These are phyloP conservation scores for Ciconia stormi DNA, from an alignment of 2,113 vertebrate genomes.

Conservation along the genomic window DNA sequence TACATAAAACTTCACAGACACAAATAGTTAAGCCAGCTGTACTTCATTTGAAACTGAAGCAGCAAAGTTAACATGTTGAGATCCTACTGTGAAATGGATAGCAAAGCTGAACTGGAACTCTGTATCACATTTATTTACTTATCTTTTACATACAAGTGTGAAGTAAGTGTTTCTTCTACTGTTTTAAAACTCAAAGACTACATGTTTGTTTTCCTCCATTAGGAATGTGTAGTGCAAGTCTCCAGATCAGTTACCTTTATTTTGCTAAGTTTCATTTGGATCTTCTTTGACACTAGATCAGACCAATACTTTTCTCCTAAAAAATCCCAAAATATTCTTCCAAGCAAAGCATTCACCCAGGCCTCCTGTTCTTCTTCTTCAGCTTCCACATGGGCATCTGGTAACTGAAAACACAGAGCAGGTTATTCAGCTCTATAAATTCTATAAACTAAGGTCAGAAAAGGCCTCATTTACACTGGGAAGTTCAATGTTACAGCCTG, in stretches of 20 bases:
- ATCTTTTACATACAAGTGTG: not conserved
- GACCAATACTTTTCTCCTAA: constrained; percentile 97
- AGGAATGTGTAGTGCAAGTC: not conserved
- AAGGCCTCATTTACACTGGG: not conserved
- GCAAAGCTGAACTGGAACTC: not conserved
- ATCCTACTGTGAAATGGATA: not conserved
- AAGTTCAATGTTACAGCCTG: not conserved
- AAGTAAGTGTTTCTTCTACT: not conserved
- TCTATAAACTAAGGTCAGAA: not conserved
- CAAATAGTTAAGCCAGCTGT: not conserved
- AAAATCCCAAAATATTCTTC: constrained; percentile 98
- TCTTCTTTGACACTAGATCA: constrained; percentile 95
- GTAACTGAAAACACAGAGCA: constrained; percentile 75
- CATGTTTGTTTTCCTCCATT: not conserved
- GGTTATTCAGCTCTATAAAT: not conserved
- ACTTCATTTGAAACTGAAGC: not conserved
- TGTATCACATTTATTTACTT: not conserved
- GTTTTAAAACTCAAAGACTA: not conserved
- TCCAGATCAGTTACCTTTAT: constrained; percentile 83
- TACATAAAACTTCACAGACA: not conserved
- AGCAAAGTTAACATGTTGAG: not conserved
- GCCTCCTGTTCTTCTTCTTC: constrained; percentile 84
- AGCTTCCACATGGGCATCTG: constrained; percentile 48
- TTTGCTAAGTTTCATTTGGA: constrained; percentile 99
- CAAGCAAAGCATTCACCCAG: constrained; percentile 95